Evolutionary conservation across 2,113 vertebrate genomes (phyloP).

Genomic region (Isurus oxyrinchus): DNA sequence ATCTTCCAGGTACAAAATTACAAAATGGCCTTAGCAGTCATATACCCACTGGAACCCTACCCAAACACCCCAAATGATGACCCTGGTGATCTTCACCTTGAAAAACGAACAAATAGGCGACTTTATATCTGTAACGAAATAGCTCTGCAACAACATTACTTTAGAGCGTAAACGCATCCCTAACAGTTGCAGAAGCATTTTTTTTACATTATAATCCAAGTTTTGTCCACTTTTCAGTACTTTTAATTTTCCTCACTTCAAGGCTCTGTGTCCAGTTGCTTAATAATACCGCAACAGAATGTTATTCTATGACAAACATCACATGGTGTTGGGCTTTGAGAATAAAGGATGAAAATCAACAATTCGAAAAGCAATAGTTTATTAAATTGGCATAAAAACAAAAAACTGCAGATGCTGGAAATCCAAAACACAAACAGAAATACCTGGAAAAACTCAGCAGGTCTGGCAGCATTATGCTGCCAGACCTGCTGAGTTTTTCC

Average conservation of each 20-base stretch:
- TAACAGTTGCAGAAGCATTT: background rate
- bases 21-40: too few species aligned
- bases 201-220: background rate
- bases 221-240: background rate
- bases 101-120: too few species aligned
- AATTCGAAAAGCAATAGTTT: background rate
- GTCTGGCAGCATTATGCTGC: too few species aligned
- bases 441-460: too few species aligned
- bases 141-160: background rate
- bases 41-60: too few species aligned
- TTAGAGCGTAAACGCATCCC: background rate
- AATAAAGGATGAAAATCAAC: background rate
- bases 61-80: too few species aligned
- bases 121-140: background rate
- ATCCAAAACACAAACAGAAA: too few species aligned
- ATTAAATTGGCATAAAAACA: background rate
- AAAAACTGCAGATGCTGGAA: too few species aligned
- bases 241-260: background rate
- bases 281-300: background rate
- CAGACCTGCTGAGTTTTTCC: too few species aligned
- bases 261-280: background rate
- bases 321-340: background rate
- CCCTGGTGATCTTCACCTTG: background rate
- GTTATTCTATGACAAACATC: background rate
- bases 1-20: too few species aligned